Evolutionary conservation across 2,113 vertebrate species (phyloP).

Genomic region (Isurus oxyrinchus): DNA sequence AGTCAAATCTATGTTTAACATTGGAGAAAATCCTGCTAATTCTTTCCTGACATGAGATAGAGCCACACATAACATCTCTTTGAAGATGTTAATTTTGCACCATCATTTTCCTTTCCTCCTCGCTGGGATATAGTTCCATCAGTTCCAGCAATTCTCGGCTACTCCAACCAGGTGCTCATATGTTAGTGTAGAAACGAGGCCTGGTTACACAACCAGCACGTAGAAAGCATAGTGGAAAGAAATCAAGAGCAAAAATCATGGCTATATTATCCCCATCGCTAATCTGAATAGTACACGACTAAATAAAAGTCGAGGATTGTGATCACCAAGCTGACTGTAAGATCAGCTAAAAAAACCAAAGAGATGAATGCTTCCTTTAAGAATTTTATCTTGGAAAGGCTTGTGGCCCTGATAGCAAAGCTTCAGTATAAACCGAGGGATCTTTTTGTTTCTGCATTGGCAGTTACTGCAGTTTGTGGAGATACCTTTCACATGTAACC

Average conservation of each 20-base stretch:
- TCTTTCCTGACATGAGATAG: no score
- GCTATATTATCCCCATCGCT: not conserved
- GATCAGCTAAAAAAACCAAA: not conserved
- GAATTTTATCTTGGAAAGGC: not conserved
- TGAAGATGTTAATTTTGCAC: no score
- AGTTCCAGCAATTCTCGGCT: not conserved
- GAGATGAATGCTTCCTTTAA: not conserved
- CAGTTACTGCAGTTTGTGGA: not conserved
- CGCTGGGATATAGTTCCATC: not conserved
- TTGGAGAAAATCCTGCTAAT: no score
- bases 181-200: not conserved
- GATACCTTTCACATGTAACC: not conserved
- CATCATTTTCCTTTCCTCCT: not conserved
- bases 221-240: not conserved
- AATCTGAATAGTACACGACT: not conserved
- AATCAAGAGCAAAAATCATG: not conserved
- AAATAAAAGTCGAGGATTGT: not conserved
- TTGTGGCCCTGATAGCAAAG: not conserved
- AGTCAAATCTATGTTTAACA: no score
- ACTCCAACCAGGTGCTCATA: not conserved
- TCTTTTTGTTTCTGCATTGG: not conserved
- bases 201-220: not conserved
- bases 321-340: not conserved
- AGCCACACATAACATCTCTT: no score
- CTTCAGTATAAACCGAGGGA: not conserved